These are phyloP conservation scores for Gobiocypris rarus DNA, from an alignment of 2,113 vertebrate genomes.

Conservation along the genomic window DNA sequence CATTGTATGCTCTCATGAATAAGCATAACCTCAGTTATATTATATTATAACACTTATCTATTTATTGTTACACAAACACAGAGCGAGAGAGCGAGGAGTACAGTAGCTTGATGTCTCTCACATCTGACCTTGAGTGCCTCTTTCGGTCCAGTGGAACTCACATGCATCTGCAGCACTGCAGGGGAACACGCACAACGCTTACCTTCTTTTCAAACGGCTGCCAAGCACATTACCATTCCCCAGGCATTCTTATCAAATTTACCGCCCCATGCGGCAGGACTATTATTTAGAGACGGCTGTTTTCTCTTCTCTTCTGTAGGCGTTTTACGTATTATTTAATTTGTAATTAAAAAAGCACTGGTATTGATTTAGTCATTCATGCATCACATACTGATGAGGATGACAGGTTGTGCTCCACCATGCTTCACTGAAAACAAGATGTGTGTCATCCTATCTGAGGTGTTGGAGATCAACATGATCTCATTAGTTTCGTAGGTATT, in stretches of 20 bases:
- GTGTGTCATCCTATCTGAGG: neutral
- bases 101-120: neutral
- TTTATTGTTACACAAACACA: too few species aligned
- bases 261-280: constrained; percentile 34
- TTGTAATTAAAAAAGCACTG: constrained; percentile 54
- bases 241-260: constrained; percentile 23
- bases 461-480: neutral
- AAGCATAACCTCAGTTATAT: too few species aligned
- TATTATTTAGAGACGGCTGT: constrained; percentile 60
- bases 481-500: neutral
- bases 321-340: constrained; percentile 58
- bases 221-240: constrained; percentile 62
- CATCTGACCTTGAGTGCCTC: constrained; percentile 19
- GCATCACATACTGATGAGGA: neutral
- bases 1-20: too few species aligned
- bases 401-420: neutral
- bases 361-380: constrained; percentile 42
- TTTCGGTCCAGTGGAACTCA: neutral
- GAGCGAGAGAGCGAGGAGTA: neutral
- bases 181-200: neutral
- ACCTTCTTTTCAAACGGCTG: constrained; percentile 20
- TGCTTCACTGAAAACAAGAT: neutral
- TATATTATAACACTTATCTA: too few species aligned
- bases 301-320: constrained; percentile 35
- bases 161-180: constrained; percentile 30